Conservation (phyloP, 2,888 invertebrate species). For the Dicyrtomina minuta region DNA sequence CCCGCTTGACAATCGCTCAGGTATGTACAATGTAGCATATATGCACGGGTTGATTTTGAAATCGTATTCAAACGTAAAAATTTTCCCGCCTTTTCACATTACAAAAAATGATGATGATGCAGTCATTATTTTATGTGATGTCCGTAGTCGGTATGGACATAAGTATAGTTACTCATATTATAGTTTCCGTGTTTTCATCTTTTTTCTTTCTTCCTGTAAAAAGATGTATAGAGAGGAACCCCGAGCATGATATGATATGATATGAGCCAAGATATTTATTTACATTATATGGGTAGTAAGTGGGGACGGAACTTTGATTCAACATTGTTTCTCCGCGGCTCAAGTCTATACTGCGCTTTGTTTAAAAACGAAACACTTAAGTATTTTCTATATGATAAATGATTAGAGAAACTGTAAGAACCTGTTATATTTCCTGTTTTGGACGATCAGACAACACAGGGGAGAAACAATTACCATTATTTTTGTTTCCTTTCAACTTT, state of each 20-base stretch:
- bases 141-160: too few species aligned
- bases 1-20: too few species aligned
- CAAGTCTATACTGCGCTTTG: neutral
- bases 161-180: too few species aligned
- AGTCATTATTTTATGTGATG: too few species aligned
- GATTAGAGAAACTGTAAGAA: slow-evolving; percentile 8
- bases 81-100: too few species aligned
- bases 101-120: too few species aligned
- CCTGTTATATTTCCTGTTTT: slow-evolving; percentile 28
- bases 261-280: neutral
- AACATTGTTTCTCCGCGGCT: neutral
- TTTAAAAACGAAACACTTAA: too few species aligned
- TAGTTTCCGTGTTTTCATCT: neutral
- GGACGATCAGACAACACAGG: slow-evolving; percentile 14
- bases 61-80: too few species aligned
- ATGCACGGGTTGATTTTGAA: too few species aligned
- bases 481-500: slow-evolving; percentile 16
- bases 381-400: slow-evolving; percentile 5
- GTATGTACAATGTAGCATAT: too few species aligned
- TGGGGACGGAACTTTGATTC: neutral
- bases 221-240: neutral
- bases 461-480: slow-evolving; percentile 17
- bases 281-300: neutral
- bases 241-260: too few species aligned
- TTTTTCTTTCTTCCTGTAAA: neutral